Percentiles rank a stretch among this genome's conserved stretches.
Evolutionary conservation across 2,113 vertebrate genomes (phyloP).

Genomic region (Passer domesticus): DNA sequence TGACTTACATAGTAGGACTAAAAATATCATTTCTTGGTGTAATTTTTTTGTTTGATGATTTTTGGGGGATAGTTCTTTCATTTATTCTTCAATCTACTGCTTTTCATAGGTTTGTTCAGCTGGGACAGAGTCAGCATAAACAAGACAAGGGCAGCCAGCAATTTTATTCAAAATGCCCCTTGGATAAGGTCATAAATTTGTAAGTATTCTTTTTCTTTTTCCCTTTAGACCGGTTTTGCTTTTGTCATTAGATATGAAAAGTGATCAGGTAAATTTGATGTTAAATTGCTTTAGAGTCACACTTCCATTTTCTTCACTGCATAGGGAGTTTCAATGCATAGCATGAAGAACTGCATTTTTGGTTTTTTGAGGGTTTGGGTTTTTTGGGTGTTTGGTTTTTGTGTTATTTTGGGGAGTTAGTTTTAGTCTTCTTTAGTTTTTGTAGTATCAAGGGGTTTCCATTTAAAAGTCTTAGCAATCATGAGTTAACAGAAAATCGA

Average conservation of each 20-base stretch:
- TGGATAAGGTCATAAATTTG: conserved; percentile 85
- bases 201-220: conserved; percentile 75
- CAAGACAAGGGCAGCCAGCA: conserved; percentile 78
- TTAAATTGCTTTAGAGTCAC: neutral
- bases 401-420: neutral
- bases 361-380: neutral
- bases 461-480: neutral
- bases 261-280: neutral
- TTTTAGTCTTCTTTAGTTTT: neutral
- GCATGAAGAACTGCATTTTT: neutral
- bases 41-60: neutral
- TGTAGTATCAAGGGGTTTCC: neutral
- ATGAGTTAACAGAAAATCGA: neutral
- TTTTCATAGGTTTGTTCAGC: conserved; percentile 85
- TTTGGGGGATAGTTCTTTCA: neutral
- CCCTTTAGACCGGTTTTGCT: neutral
- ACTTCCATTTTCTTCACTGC: neutral
- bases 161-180: conserved; percentile 62
- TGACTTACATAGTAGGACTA: neutral
- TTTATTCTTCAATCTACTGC: neutral
- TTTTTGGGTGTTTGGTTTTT: neutral
- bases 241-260: neutral
- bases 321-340: neutral
- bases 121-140: conserved; percentile 89
- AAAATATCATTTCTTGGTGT: neutral